Percentiles rank a stretch among this genome's conserved stretches.
Evolutionary conservation across 2,113 vertebrate genomes (phyloP).

Genomic region (Hippolais icterina): DNA sequence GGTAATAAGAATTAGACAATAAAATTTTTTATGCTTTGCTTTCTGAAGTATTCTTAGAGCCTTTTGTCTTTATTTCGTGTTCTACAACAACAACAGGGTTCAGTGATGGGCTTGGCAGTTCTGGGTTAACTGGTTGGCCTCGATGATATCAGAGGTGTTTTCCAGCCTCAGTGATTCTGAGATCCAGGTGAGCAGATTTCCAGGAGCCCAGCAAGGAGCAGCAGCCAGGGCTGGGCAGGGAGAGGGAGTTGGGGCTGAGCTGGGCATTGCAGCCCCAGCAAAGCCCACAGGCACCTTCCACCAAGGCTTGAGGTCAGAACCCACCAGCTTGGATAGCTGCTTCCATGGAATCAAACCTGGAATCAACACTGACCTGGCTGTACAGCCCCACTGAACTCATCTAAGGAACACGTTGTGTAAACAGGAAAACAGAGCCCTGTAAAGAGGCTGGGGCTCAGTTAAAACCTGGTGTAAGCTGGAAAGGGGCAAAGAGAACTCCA

Average conservation of each 20-base stretch:
- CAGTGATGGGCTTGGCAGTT: background rate
- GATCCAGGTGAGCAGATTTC: background rate
- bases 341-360: background rate
- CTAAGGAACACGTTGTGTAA: accelerated
- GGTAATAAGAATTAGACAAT: too few relatives aligned
- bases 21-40: too few relatives aligned
- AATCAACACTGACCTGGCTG: background rate
- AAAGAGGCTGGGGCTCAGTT: background rate
- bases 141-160: background rate
- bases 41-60: too few relatives aligned
- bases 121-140: background rate
- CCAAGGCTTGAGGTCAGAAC: background rate
- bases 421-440: background rate
- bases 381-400: background rate
- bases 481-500: background rate
- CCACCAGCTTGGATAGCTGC: background rate
- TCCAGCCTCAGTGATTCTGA: background rate
- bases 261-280: background rate
- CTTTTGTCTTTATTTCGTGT: too few relatives aligned
- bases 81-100: too few relatives aligned
- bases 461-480: background rate
- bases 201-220: background rate
- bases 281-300: background rate
- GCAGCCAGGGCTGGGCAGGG: background rate
- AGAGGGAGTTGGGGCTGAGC: background rate